These are phyloP conservation scores for Lasiurus borealis DNA, from an alignment of 2,113 vertebrate genomes.

Conservation along the genomic window DNA sequence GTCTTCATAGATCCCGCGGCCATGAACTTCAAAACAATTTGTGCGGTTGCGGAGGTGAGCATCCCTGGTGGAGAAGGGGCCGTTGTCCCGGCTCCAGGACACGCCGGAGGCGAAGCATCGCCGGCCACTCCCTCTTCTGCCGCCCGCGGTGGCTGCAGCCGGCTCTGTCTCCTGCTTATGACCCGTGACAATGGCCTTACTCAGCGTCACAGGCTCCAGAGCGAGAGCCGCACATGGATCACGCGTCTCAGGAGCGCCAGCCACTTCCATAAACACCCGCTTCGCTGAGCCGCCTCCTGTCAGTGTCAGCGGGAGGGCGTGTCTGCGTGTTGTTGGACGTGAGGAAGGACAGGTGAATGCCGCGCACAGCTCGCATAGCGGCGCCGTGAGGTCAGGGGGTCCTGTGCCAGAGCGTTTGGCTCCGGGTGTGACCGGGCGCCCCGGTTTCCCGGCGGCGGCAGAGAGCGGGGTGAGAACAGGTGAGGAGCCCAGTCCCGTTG, in stretches of 20 bases:
- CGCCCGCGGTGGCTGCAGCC: background rate
- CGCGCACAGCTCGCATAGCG: slow-evolving; percentile 25
- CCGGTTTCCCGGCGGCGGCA: background rate
- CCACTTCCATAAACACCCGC: slow-evolving; percentile 71
- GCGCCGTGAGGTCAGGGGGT: background rate
- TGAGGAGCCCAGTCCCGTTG: background rate
- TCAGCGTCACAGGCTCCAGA: slow-evolving; percentile 63
- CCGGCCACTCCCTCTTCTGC: background rate
- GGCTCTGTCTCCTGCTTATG: slow-evolving; percentile 3
- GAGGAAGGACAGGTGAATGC: no score
- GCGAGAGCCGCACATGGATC: slow-evolving; percentile 54
- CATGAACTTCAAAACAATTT: background rate
- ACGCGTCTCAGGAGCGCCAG: slow-evolving; percentile 51
- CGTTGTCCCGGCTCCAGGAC: slow-evolving; percentile 44
- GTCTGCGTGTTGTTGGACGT: no score
- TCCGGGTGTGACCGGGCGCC: background rate
- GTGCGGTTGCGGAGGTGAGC: slow-evolving; percentile 14
- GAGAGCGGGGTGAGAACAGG: background rate
- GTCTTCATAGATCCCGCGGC: background rate
- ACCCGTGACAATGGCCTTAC: slow-evolving; percentile 61
- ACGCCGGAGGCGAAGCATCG: slow-evolving; percentile 63
- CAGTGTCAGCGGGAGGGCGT: background rate
- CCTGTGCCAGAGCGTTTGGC: slow-evolving; percentile 19
- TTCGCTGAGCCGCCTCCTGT: slow-evolving; percentile 61
- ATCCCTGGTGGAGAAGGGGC: slow-evolving; percentile 24